phyloP scores from a whole-genome alignment of 2,797 vertebrate genomes.

The Gobio occitaniae region DNA sequence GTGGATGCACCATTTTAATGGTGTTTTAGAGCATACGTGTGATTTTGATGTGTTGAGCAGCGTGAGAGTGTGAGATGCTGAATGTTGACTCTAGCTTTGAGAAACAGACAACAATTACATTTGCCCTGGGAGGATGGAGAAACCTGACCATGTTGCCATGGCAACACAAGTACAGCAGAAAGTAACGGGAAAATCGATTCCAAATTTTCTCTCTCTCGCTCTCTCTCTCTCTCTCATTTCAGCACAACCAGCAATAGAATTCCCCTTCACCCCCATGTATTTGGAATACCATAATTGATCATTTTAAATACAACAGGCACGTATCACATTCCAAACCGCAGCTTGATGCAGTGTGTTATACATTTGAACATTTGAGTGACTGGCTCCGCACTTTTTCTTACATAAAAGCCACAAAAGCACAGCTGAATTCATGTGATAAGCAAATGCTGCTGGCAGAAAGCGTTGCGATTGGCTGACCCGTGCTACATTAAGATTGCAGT shows the following conservation, averaged over 20 bases:
- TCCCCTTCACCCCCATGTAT: slow-evolving; percentile 20
- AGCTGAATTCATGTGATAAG: slow-evolving; percentile 82
- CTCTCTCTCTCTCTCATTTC: slow-evolving; percentile 24
- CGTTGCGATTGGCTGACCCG: slow-evolving; percentile 73
- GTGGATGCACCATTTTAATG: not conserved
- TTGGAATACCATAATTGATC: slow-evolving; percentile 1
- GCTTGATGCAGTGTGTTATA: not conserved
- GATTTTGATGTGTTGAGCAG: slow-evolving; percentile 21
- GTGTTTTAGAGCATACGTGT: not conserved
- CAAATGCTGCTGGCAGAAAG: slow-evolving; percentile 64
- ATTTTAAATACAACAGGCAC: slow-evolving; percentile 29
- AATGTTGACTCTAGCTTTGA: slow-evolving; percentile 75
- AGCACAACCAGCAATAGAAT: slow-evolving; percentile 39
- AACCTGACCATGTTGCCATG: slow-evolving; percentile 85
- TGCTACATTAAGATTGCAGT: slow-evolving; percentile 77
- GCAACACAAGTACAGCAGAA: slow-evolving; percentile 85
- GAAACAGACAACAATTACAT: slow-evolving; percentile 83
- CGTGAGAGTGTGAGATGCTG: slow-evolving; percentile 48
- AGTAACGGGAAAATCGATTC: slow-evolving; percentile 84
- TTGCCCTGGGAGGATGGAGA: slow-evolving; percentile 83
- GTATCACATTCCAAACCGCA: slow-evolving; percentile 9
- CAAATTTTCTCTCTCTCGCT: slow-evolving; percentile 59
- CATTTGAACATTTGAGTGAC: slow-evolving; percentile 4
- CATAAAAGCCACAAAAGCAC: slow-evolving; percentile 57
- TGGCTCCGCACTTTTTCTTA: slow-evolving; percentile 18